Evolutionary conservation across 2,888 invertebrate species (phyloP), one percentile per base, ranked within the genome.

Genomic region (Caenorhabditis imperialis): DNA sequence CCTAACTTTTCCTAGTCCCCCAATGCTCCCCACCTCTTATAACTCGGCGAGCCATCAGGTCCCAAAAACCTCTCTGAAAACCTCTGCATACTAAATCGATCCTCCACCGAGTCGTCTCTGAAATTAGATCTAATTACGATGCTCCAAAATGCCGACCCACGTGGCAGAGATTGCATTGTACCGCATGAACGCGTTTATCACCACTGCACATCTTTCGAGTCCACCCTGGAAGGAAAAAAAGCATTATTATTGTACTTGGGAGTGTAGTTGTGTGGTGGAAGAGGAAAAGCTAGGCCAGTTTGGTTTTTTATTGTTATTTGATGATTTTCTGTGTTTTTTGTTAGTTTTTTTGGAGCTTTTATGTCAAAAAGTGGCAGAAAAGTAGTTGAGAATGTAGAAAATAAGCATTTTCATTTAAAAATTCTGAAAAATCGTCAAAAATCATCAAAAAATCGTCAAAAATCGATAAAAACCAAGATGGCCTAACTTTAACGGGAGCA

Each of bases 131-230:
- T 8, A 1, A 27, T 58, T 20, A 54, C 27, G 33, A 33, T 35
- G 12, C 5, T 38, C 3, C 53, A 55, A n/a, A 55, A n/a, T 6
- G 40, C 18, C 57, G 60, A 50, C 79, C 30, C 73, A 89, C 89
- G 86, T 90, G 58, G 94, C 94, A 90, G 95, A 95, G 86, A 96
- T 95, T 88, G 93, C 94, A 81, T 94, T 94, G 91, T 95, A 96
- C 90, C 95, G 94, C 93, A 95, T 93, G 90, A 94, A 95, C 14
- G 95, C 94, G 22, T 94, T 94, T 75, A 95, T 93, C 78, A 95
- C 92, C 55, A 94, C 93, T 47, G 94, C 95, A 33, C 94, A 91
- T 65, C 95, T 92, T 86, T 94, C 94, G 84, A 93, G 92, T 88
- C 93, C 93, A 42, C 94, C 94, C 91, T 80, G 72, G 3, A 65